A percentile compares a stretch with the other conserved stretches of the same genome.
Conservation (phyloP, 2,113 vertebrate species). For the Rostratula benghalensis region DNA sequence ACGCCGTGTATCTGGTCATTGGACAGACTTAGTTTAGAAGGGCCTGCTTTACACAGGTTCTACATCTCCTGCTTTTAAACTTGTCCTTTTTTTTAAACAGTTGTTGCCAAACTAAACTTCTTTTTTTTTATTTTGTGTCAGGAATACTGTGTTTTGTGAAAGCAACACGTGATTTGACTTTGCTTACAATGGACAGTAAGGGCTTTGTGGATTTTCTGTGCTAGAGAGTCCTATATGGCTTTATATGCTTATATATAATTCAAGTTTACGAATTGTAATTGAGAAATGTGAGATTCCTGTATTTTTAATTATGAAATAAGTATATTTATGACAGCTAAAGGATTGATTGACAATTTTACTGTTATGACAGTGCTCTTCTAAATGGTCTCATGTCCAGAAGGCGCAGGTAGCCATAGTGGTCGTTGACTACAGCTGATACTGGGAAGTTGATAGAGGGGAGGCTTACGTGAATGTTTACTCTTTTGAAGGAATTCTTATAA, state of each 20-base stretch:
- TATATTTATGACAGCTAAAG: conserved; percentile 55
- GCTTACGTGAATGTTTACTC: conserved; percentile 60
- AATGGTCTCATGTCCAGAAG: conserved; percentile 16
- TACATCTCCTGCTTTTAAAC: not conserved
- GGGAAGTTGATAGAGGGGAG: not conserved
- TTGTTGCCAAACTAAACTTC: not conserved
- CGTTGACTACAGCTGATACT: not conserved
- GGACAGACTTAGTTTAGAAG: not conserved
- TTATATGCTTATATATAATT: conserved; percentile 45
- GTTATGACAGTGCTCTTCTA: not conserved
- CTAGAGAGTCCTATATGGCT: conserved; percentile 43
- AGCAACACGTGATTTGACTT: conserved; percentile 16
- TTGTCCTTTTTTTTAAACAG: not conserved
- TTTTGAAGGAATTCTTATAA: conserved; percentile 73
- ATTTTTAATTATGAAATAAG: conserved; percentile 33
- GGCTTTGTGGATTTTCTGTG: conserved; percentile 47
- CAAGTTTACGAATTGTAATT: not conserved
- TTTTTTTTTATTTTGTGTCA: not conserved
- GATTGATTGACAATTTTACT: not conserved
- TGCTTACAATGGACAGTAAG: conserved; percentile 50
- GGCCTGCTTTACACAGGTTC: not conserved
- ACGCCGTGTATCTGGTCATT: not conserved
- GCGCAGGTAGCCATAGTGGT: conserved; percentile 54
- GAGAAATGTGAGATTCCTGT: conserved; percentile 34
- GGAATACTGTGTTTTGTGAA: not conserved